Conservation (phyloP, 2,113 vertebrate genomes). For the Garra rufa region DNA sequence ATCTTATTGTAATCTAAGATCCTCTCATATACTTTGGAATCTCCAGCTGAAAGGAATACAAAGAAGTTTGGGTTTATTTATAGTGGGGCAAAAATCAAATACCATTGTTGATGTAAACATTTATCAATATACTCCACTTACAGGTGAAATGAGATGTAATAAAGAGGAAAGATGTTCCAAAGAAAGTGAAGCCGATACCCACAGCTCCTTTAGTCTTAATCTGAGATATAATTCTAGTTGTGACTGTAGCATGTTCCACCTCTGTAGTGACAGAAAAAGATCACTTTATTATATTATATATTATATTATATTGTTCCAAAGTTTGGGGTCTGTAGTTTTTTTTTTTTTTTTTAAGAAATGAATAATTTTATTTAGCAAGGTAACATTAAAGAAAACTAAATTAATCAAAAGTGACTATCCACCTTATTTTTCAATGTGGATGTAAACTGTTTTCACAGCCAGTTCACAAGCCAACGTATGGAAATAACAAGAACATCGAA, state of each 20-base stretch:
- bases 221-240: constrained; percentile 95
- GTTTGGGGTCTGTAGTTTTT: neutral
- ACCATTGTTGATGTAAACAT: neutral
- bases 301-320: neutral
- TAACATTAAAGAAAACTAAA: neutral
- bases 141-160: constrained; percentile 98
- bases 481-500: too few relatives aligned
- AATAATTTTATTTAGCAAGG: neutral
- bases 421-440: too few relatives aligned
- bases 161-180: constrained; percentile 97
- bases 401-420: neutral
- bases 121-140: constrained; percentile 71
- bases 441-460: too few relatives aligned
- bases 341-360: neutral
- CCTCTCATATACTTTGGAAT: constrained; percentile 92
- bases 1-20: constrained; percentile 94
- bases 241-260: constrained; percentile 91
- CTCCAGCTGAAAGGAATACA: constrained; percentile 82
- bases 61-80: neutral
- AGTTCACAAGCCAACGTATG: too few relatives aligned
- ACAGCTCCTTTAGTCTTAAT: constrained; percentile 98
- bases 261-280: constrained; percentile 73
- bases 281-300: neutral
- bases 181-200: constrained; percentile 90
- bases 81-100: neutral